Base-by-base conservation (phyloP, 2,113 vertebrate species). In the Sisor rabdophorus region DNA sequence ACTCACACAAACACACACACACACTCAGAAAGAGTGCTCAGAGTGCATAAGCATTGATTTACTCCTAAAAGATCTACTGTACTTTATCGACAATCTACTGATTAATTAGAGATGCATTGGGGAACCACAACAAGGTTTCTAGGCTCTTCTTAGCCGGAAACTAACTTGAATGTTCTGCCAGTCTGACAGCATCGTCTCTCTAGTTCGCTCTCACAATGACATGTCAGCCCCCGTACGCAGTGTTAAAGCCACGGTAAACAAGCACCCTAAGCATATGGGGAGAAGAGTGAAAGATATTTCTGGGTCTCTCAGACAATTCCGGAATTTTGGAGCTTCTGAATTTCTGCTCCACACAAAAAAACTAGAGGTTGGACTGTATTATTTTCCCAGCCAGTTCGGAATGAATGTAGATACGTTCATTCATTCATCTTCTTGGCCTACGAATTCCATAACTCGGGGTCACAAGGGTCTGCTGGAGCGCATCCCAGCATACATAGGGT, bases 201-300 rank as follows among this genome's bases (percentile, higher is more conserved):
- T 36, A 20, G 54, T 24, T 30, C 40, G 1, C 19, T 71, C 65
- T 36, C 17, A 20, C n/a, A 28, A 70, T 77, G 75, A 48, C 75
- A 77, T 22, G 56, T 30, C 71, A 48, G 67, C 24, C 3, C 36
- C 32, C 4, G 68, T 47, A 53, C 10, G 68, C 26, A 28, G 26
- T 12, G 24, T 47, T 71, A 67, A 65, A 75, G 73, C 70, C 54
- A 36, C 75, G 30, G 44, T 53, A 63, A 52, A 71, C n/a, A 63
- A 52, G 32, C 50, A 13, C 40, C 40, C 56, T n/a, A n/a, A n/a
- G n/a, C n/a, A n/a, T n/a, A n/a, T n/a, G n/a, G n/a, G n/a, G 19
- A 67, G 40, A 53, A 4, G 16, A 53, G 32, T n/a, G 30, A 73
- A 50, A 44, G 68, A 70, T 17, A 52, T 60, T 72, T 36, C 53